A percentile compares a stretch with the other conserved stretches of the same genome.
phyloP scores from a whole-genome alignment of 2,113 vertebrate genomes.

The Elaphurus davidianus region DNA sequence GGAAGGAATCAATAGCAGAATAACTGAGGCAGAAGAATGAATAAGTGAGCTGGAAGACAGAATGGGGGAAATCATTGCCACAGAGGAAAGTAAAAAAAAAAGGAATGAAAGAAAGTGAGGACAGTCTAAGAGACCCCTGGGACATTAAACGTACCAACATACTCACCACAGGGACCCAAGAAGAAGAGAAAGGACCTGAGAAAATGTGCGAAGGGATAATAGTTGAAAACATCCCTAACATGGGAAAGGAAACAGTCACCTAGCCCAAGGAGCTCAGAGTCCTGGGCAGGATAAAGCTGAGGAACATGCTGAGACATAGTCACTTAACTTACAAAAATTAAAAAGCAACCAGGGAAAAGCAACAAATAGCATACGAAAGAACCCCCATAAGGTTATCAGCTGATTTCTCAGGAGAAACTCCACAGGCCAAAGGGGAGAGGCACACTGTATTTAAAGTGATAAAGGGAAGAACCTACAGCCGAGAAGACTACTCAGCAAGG shows the following conservation, averaged over 20 bases:
- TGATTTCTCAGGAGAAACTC: background rate
- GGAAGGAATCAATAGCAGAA: background rate
- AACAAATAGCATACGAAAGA: background rate
- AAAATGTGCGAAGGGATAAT: background rate
- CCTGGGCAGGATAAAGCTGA: background rate
- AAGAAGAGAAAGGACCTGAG: background rate
- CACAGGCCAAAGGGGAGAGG: background rate
- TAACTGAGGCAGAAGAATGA: background rate
- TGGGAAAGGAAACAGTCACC: background rate
- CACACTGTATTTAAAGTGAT: background rate
- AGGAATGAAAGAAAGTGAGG: background rate
- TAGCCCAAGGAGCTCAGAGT: background rate
- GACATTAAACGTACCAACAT: background rate
- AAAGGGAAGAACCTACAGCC: background rate
- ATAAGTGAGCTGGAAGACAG: background rate
- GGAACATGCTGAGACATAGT: background rate
- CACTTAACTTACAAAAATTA: background rate
- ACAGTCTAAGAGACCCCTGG: background rate
- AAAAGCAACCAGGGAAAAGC: background rate
- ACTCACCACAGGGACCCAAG: background rate
- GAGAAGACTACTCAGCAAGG: background rate
- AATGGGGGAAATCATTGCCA: background rate
- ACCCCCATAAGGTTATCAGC: background rate
- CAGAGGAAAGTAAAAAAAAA: background rate
- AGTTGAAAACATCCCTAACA: background rate